phyloP scores from a whole-genome alignment of 2,888 invertebrate species.

The Heliconius hortense region DNA sequence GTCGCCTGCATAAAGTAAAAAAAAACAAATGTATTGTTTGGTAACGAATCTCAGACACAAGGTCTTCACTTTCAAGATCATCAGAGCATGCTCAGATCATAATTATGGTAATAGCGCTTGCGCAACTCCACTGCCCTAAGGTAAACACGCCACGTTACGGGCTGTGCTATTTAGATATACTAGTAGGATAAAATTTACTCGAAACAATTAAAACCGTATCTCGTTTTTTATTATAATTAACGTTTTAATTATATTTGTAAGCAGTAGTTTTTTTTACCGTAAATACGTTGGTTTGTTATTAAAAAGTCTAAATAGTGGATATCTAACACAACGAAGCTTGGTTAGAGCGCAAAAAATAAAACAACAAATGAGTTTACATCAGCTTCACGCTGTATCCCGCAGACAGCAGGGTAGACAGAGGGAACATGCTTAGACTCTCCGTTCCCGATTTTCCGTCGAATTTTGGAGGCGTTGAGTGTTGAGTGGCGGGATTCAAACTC shows the following conservation, averaged over 20 bases:
- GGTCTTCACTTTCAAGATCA: slow-evolving; percentile 82
- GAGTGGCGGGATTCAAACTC: too few species aligned
- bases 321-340: neutral
- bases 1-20: neutral
- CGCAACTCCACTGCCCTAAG: slow-evolving; percentile 58
- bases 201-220: slow-evolving; percentile 25
- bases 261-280: slow-evolving; percentile 14
- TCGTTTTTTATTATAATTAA: slow-evolving; percentile 18
- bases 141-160: slow-evolving; percentile 58
- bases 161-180: slow-evolving; percentile 28
- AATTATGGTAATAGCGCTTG: slow-evolving; percentile 77
- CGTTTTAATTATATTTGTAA: slow-evolving; percentile 22
- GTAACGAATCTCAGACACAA: slow-evolving; percentile 65
- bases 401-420: too few species aligned
- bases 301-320: neutral
- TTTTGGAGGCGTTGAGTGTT: too few species aligned
- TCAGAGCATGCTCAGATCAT: slow-evolving; percentile 70
- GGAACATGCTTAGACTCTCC: too few species aligned
- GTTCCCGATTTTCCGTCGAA: too few species aligned
- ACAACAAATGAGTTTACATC: neutral
- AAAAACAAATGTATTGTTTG: slow-evolving; percentile 51
- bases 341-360: neutral
- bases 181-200: slow-evolving; percentile 21
- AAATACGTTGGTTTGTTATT: neutral
- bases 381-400: too few species aligned